Evolutionary conservation across 2,888 invertebrate species (phyloP), one percentile per base, ranked within the genome.

Genomic region (Caradrina kadenii): DNA sequence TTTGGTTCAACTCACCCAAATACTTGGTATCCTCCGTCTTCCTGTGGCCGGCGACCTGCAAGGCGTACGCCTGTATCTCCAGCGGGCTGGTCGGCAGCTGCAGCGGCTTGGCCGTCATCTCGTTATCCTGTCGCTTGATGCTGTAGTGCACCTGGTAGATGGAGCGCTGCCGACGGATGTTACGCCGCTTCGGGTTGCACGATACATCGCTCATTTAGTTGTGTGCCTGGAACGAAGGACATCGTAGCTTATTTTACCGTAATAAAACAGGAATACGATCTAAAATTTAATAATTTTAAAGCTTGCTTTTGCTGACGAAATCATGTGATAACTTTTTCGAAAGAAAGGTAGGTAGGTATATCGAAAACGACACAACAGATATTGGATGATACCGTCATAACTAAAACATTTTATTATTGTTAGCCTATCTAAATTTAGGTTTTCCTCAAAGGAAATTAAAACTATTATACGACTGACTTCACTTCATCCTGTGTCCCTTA

Each of bases 101-200:
- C 8, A 93, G 71, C 1, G 95, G 94, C 73, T 81, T 87, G 31
- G 95, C 91, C 86, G 89, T 90, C 86, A 91, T 87, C 81, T 90
- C 90, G 73, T 80, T 84, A 50, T 87, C 84, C 1, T 82, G 81
- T 26, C 87, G 84, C 76, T 84, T 87, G 70, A 95, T 88, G 69
- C 79, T 83, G 90, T 94, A 95, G 86, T 95, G 95, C 31, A 93
- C 93, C 84, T 91, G 92, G 83, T 90, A 92, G 59, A 95, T 95
- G 6, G 95, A 95, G 53, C 94, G 90, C 85, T 92, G 90, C n/a
- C 92, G 88, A 6, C 92, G 92, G 21, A 85, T 35, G 64, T 65
- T 81, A 48, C 83, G 82, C 35, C 73, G 55, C 45, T 83, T 87
- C 13, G 80, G 72, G 58, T 76, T 72, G 19, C 81, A 74, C 10